A percentile compares a stretch with the other conserved stretches of the same genome.
Conservation (phyloP, 1,140 invertebrate genomes). For the Gyrodactylus bullatarudis region DNA sequence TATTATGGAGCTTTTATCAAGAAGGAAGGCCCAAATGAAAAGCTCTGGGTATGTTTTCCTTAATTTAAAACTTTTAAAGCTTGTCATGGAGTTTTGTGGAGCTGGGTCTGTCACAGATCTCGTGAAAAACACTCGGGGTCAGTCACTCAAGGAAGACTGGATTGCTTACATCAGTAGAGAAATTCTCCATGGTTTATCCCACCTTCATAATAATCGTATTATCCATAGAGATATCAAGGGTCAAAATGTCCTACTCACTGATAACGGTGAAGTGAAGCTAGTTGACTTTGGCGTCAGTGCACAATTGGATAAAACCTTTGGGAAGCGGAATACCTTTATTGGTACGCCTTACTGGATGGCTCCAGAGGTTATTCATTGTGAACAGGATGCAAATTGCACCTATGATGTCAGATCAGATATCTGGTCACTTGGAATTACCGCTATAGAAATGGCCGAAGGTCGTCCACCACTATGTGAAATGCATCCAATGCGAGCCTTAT, state of each 20-base stretch:
- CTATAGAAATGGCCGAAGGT: conserved; percentile 97
- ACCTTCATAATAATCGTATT: conserved; percentile 90
- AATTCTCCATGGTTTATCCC: conserved; percentile 3
- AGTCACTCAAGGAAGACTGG: conserved; percentile 63
- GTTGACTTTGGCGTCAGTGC: conserved; percentile 99
- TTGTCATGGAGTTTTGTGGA: conserved; percentile 99
- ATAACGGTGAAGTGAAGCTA: conserved; percentile 94
- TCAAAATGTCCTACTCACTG: conserved; percentile 91
- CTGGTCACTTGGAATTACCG: conserved; percentile 90
- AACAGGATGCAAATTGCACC: conserved; percentile 95
- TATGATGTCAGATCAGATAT: conserved; percentile 94
- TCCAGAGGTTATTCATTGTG: conserved; percentile 82
- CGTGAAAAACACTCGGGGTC: conserved; percentile 45
- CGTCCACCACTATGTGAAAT: conserved; percentile 69
- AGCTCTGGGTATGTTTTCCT: conserved; percentile 40
- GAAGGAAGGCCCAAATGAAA: conserved; percentile 86
- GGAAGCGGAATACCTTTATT: conserved; percentile 89
- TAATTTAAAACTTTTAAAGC: conserved; percentile 16
- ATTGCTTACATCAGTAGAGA: conserved; percentile 86
- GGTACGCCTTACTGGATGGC: conserved; percentile 84
- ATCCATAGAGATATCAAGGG: conserved; percentile 99
- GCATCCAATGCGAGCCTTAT: conserved; percentile 92
- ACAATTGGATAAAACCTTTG: conserved; percentile 89
- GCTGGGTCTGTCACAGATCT: conserved; percentile 92
- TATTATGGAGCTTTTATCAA: conserved; percentile 99